These are phyloP conservation scores for Chionis minor DNA, from an alignment of 2,113 vertebrate species.

Conservation along the genomic window DNA sequence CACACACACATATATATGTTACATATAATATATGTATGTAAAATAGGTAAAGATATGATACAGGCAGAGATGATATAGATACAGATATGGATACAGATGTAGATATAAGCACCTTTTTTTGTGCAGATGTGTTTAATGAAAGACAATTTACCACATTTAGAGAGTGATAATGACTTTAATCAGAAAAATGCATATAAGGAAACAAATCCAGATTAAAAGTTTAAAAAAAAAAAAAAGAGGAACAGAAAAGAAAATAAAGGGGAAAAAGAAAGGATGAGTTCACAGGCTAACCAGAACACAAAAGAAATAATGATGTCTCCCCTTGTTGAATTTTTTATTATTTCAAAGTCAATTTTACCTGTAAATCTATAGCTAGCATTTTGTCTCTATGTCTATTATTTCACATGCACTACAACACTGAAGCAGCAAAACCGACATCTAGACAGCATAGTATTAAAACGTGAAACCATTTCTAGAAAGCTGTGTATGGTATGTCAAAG, in stretches of 20 bases:
- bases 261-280: background rate
- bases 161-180: background rate
- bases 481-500: slow-evolving; percentile 10
- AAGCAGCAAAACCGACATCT: background rate
- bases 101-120: background rate
- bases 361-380: background rate
- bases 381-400: background rate
- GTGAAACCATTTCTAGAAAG: slow-evolving; percentile 32
- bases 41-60: background rate
- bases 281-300: background rate
- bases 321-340: background rate
- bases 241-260: background rate
- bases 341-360: background rate
- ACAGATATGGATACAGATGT: background rate
- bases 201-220: background rate
- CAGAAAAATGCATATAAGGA: background rate
- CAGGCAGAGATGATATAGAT: background rate
- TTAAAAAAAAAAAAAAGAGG: background rate
- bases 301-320: background rate
- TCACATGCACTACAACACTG: background rate
- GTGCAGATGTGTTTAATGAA: background rate
- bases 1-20: too few species aligned
- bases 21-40: background rate
- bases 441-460: slow-evolving; percentile 4
- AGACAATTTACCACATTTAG: background rate